These are phyloP conservation scores for Zoroaster sp. DNA, from an alignment of 53 echinoderm and acorn worm species.

Conservation along the genomic window DNA sequence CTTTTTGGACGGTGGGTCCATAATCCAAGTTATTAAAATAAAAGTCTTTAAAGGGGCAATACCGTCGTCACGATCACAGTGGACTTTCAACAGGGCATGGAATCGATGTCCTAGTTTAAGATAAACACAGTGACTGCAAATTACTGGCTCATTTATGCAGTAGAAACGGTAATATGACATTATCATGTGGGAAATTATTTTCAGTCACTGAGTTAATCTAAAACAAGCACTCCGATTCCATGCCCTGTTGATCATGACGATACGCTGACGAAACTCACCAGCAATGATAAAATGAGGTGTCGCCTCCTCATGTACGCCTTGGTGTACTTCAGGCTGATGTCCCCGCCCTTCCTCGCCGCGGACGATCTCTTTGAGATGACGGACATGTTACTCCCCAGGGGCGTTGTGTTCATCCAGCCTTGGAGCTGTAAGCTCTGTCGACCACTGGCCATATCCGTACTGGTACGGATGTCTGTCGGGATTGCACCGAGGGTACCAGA, in stretches of 20 bases:
- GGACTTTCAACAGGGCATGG: too few species aligned
- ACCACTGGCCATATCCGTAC: slow-evolving; percentile 22
- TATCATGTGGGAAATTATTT: too few species aligned
- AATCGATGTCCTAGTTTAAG: too few species aligned
- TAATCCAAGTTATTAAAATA: too few species aligned
- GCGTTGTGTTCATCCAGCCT: slow-evolving; percentile 92
- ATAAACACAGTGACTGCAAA: too few species aligned
- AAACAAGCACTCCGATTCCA: too few species aligned
- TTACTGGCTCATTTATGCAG: too few species aligned
- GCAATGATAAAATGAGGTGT: slow-evolving; percentile 73
- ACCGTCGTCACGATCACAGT: too few species aligned
- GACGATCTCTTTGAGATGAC: slow-evolving; percentile 89
- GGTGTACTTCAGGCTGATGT: slow-evolving; percentile 69
- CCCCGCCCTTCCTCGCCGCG: slow-evolving; percentile 85
- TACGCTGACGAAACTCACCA: slow-evolving; percentile 79
- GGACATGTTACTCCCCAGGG: slow-evolving; percentile 79
- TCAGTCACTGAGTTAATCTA: too few species aligned
- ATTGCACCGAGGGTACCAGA: slow-evolving; percentile 41
- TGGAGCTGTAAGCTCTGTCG: slow-evolving; percentile 48
- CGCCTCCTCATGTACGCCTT: slow-evolving; percentile 92
- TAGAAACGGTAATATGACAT: too few species aligned
- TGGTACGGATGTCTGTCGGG: slow-evolving; percentile 73
- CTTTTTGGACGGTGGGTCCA: background rate
- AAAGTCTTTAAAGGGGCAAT: too few species aligned
- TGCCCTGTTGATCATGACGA: too few species aligned